A percentile compares a stretch with the other conserved stretches of the same genome.
These are phyloP conservation scores for Drosophila subsilvestris DNA, from an alignment of 2,888 invertebrate genomes.

Conservation along the genomic window DNA sequence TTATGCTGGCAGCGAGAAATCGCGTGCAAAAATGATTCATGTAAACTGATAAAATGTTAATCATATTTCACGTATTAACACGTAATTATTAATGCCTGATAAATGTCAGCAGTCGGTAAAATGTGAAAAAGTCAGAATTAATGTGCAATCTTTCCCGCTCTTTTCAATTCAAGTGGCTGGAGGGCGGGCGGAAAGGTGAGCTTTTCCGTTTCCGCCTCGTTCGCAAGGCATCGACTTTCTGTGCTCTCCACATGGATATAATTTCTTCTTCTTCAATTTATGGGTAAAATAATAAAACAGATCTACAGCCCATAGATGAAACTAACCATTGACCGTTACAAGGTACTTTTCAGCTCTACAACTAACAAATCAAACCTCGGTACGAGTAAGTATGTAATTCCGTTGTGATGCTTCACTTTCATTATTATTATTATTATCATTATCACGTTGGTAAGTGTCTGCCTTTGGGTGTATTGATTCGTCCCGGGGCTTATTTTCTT, in stretches of 20 bases:
- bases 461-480: slow-evolving; percentile 10
- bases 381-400: slow-evolving; percentile 19
- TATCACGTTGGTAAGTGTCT: background rate
- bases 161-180: slow-evolving; percentile 17
- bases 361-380: slow-evolving; percentile 3
- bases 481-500: slow-evolving; percentile 42
- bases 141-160: slow-evolving; percentile 19
- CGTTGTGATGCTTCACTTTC: slow-evolving; percentile 24
- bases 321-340: background rate
- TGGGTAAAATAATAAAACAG: too few relatives aligned
- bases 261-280: too few relatives aligned
- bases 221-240: too few relatives aligned
- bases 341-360: slow-evolving; percentile 15
- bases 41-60: slow-evolving; percentile 52
- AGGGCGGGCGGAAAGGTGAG: background rate
- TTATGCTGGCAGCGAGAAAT: slow-evolving; percentile 13
- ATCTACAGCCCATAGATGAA: too few relatives aligned
- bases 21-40: slow-evolving; percentile 45
- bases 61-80: slow-evolving; percentile 58
- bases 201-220: too few relatives aligned
- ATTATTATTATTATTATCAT: slow-evolving; percentile 36
- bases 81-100: slow-evolving; percentile 55
- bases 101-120: slow-evolving; percentile 45
- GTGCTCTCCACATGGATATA: too few relatives aligned
- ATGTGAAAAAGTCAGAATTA: slow-evolving; percentile 36